Percentiles rank a stretch among this genome's conserved stretches.
Conservation (phyloP, 2,113 vertebrate species). For the Bubalus kerabau region DNA sequence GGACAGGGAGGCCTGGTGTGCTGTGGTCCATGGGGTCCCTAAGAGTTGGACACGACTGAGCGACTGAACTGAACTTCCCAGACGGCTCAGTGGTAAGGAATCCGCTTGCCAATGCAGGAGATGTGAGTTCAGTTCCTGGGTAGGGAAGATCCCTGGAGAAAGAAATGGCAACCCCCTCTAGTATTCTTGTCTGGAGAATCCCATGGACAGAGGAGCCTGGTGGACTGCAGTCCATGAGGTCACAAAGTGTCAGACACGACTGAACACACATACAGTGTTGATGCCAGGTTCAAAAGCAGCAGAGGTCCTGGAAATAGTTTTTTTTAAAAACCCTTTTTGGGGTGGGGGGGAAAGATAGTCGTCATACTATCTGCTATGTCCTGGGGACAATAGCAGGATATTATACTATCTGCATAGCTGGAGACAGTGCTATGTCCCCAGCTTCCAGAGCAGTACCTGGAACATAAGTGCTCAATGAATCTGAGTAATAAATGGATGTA, state of each 20-base stretch:
- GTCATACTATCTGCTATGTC: neutral
- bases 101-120: neutral
- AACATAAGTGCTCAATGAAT: neutral
- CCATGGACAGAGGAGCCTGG: neutral
- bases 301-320: neutral
- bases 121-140: neutral
- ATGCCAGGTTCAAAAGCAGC: neutral
- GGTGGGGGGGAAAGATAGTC: neutral
- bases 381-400: neutral
- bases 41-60: neutral
- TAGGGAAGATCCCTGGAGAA: neutral
- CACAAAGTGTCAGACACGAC: neutral
- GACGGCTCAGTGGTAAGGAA: neutral
- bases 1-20: neutral
- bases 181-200: neutral
- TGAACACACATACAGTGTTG: neutral
- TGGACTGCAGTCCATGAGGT: neutral
- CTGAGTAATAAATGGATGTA: neutral
- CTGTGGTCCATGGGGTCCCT: accelerated
- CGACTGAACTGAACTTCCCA: neutral
- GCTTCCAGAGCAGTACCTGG: neutral
- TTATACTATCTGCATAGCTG: neutral
- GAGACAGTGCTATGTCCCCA: neutral
- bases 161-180: neutral
- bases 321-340: neutral